These are phyloP conservation scores for Eulemur rufifrons DNA, from an alignment of 2,113 vertebrate species.

Conservation along the genomic window DNA sequence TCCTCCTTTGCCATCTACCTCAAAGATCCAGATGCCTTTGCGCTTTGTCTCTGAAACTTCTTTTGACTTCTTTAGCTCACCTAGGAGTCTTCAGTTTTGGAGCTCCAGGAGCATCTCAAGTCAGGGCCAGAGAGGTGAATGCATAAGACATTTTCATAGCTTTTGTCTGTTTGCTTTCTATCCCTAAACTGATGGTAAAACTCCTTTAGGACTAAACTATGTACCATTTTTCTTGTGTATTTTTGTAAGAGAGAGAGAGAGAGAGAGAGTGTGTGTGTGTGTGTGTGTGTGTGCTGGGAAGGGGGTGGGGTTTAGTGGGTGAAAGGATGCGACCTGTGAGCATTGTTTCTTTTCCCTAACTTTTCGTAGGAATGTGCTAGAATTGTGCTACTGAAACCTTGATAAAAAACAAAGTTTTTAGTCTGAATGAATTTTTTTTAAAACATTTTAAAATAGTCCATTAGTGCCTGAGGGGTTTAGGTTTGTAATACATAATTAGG, in stretches of 20 bases:
- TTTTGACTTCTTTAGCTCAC: neutral
- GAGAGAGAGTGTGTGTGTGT: neutral
- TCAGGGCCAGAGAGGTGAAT: neutral
- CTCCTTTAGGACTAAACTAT: neutral
- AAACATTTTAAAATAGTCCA: slow-evolving; percentile 64
- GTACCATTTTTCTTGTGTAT: neutral
- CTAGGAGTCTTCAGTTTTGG: neutral
- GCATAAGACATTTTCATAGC: neutral
- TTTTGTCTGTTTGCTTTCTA: slow-evolving; percentile 40
- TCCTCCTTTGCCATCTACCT: neutral
- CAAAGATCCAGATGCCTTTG: slow-evolving; percentile 27
- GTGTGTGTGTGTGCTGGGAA: neutral
- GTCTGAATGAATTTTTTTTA: slow-evolving; percentile 30
- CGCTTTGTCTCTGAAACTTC: slow-evolving; percentile 11
- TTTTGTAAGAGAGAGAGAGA: neutral
- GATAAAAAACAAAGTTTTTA: slow-evolving; percentile 18
- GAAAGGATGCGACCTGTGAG: neutral
- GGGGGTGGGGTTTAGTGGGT: neutral
- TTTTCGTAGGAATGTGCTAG: slow-evolving; percentile 6
- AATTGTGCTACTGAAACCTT: slow-evolving; percentile 48
- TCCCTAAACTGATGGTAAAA: neutral
- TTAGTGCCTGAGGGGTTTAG: slow-evolving; percentile 51
- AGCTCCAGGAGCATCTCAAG: neutral
- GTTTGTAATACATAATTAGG: slow-evolving; percentile 62
- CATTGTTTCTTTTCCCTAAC: neutral